Evolutionary conservation across 92 coral and sea anemone genomes (phyloP).

Genomic region (Isaurus tuberculatus): DNA sequence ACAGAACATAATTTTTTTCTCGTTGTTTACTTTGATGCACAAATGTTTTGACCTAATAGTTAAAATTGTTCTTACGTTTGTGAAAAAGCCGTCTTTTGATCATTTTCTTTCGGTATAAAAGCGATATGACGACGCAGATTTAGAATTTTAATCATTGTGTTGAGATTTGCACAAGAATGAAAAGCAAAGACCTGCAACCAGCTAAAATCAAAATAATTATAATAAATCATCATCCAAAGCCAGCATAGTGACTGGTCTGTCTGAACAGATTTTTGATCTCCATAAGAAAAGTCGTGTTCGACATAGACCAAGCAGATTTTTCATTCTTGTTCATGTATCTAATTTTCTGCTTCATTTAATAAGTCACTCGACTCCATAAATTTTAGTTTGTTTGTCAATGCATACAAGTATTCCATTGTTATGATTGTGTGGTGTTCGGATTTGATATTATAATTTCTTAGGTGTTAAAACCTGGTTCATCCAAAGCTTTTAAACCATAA

Average conservation of each 20-base stretch:
- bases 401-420: slow-evolving; percentile 15
- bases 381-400: slow-evolving; percentile 8
- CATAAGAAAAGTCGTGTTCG: background rate
- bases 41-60: background rate
- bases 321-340: background rate
- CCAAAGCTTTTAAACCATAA: background rate
- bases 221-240: background rate
- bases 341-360: background rate
- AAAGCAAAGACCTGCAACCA: background rate
- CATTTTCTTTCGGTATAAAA: background rate
- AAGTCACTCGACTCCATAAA: background rate
- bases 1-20: background rate
- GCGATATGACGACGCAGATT: background rate
- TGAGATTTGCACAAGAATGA: background rate
- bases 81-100: background rate
- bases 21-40: background rate
- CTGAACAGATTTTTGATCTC: background rate
- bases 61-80: background rate
- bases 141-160: background rate
- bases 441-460: slow-evolving; percentile 39
- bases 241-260: background rate
- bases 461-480: background rate
- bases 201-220: background rate
- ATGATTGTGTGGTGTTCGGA: slow-evolving; percentile 6
- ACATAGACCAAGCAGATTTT: background rate